Evolutionary conservation across 2,888 invertebrate genomes (phyloP), one percentile per base, ranked within the genome.

Genomic region (Tetrapedia diversipes): DNA sequence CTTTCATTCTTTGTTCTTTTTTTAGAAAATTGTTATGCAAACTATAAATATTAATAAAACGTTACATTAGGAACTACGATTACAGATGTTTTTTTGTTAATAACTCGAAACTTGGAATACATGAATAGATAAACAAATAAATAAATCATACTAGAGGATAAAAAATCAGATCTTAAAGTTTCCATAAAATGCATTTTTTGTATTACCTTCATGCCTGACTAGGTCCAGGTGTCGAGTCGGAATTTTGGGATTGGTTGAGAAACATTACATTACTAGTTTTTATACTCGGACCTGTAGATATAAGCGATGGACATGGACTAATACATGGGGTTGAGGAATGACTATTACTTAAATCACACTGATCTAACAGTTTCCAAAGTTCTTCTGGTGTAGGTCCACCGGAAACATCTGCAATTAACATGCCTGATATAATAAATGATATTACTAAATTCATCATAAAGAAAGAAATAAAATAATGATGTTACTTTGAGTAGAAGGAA

Each of bases 331-430:
- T 96, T 4, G 95, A 95, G 86, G 94, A 94, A 73, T 95, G 93
- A 74, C 96, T 96, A 90, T 95, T 96, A 89, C 96, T 96, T 80
- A 99, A 94, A 92, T 99, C 99, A 93, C 98, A 98, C 85, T 98
- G 98, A 85, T 99, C 98, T 82, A 99, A 94, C 79, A 99, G 93
- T 34, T 96, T 95, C 86, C 99, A 94, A 77, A 99, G 93, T 93
- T 99, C 99, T 89, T 96, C 96, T 1, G 98, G 95, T 0, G 96
- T 95, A 37, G 99, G 99, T n/a, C 99, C 98, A 79, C 98, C 98
- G 81, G 96, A 96, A 3, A 92, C 92, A 89, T 93, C 93, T 81
- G 92, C 92, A 49, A 93, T 95, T 92, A 91, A 57, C 89, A 87
- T 22, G 43, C 3, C 41, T 27, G 11, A 19, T 47, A 53, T 34